These are phyloP conservation scores for Bombus superbus DNA, from an alignment of 1,140 invertebrate species.

Conservation along the genomic window DNA sequence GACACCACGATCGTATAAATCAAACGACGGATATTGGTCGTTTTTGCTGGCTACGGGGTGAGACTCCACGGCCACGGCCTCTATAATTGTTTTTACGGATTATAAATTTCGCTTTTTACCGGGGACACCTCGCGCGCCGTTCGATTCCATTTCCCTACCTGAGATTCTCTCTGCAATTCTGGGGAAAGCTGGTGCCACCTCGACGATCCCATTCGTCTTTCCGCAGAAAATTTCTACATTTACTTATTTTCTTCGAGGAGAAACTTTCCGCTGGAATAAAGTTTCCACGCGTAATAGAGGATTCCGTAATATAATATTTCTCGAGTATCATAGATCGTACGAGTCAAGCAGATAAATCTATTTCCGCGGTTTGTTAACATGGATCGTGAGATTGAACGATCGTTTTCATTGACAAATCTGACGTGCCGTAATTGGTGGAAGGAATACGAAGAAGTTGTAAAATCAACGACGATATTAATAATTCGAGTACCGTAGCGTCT, in stretches of 20 bases:
- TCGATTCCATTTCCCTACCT: slow-evolving; percentile 50
- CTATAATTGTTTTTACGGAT: slow-evolving; percentile 79
- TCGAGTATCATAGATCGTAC: neutral
- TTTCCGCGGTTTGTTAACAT: neutral
- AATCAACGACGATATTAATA: too few relatives aligned
- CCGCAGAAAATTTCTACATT: slow-evolving; percentile 12
- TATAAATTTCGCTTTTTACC: slow-evolving; percentile 76
- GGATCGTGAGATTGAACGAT: neutral
- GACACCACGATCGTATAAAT: slow-evolving; percentile 67
- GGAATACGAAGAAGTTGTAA: neutral
- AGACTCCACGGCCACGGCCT: slow-evolving; percentile 50
- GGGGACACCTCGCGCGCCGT: neutral
- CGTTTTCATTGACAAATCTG: neutral
- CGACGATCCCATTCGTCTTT: slow-evolving; percentile 27
- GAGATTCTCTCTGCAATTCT: slow-evolving; percentile 35
- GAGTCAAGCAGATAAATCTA: neutral
- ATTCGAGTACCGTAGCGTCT: too few relatives aligned
- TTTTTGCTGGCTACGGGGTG: slow-evolving; percentile 67
- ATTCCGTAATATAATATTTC: slow-evolving; percentile 2
- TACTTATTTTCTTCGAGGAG: slow-evolving; percentile 5
- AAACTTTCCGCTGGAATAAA: neutral
- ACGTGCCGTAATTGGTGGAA: neutral
- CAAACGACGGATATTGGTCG: slow-evolving; percentile 76
- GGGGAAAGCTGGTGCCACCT: neutral
- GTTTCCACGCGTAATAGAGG: neutral